Conservation (phyloP, 2,797 vertebrate genomes). For the Sebastes alutus region DNA sequence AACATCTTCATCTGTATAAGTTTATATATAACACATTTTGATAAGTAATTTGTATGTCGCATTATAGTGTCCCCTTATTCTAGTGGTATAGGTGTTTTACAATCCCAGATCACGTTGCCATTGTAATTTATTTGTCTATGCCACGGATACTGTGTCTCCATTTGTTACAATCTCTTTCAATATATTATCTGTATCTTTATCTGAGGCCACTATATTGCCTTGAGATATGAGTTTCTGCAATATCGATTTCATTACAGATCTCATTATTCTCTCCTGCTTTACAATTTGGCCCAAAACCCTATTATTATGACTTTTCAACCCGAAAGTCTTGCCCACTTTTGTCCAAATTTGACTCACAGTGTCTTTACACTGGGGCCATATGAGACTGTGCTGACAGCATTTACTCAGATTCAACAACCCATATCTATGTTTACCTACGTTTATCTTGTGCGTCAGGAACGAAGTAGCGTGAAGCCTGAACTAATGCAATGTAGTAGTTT, state of each 20-base stretch:
- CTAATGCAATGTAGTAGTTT: not conserved
- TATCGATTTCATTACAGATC: not conserved
- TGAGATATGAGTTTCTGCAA: not conserved
- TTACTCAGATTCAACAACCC: not conserved
- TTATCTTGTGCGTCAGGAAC: not conserved
- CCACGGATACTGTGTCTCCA: not conserved
- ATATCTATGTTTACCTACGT: not conserved
- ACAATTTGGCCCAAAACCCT: not conserved
- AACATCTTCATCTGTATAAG: not conserved
- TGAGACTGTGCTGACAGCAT: not conserved
- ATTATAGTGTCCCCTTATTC: too few relatives aligned
- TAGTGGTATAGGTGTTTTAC: not conserved
- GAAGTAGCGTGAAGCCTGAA: not conserved
- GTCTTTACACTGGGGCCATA: not conserved
- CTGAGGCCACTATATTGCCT: not conserved
- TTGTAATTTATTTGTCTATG: not conserved
- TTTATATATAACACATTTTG: too few relatives aligned
- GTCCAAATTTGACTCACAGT: not conserved
- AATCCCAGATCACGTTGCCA: not conserved
- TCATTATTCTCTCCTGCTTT: not conserved
- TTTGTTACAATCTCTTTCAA: not conserved
- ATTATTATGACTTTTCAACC: not conserved
- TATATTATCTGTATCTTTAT: not conserved
- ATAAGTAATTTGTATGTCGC: not conserved
- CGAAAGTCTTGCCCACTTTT: not conserved